phyloP scores from a whole-genome alignment of 2,113 vertebrate species.

The Podilymbus podiceps region DNA sequence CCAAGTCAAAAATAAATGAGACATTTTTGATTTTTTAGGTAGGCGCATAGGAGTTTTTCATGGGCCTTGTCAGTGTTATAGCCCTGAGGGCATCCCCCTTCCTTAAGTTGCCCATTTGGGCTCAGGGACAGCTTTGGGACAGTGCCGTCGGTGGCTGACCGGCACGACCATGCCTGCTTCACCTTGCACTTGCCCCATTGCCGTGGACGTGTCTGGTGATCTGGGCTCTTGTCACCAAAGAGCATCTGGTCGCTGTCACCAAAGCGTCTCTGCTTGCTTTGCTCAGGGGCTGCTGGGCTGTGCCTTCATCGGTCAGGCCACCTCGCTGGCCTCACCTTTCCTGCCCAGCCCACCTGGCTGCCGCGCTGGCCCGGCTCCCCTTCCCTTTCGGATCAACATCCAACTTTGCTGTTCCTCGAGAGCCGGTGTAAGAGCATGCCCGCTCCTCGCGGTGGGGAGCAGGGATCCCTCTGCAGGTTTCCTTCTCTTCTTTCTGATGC shows the following conservation, averaged over 20 bases:
- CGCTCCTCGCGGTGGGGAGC: rapidly evolving
- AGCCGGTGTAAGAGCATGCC: neutral
- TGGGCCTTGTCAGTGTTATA: neutral
- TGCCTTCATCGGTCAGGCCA: neutral
- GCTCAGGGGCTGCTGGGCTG: neutral
- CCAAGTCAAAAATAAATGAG: neutral
- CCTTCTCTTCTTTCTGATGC: neutral
- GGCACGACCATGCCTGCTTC: neutral
- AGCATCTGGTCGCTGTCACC: neutral
- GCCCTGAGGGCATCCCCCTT: neutral
- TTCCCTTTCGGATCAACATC: neutral
- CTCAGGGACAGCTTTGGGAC: neutral
- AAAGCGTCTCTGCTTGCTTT: neutral
- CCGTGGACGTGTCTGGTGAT: neutral
- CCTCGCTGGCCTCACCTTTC: neutral
- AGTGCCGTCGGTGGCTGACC: neutral
- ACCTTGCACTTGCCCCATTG: neutral
- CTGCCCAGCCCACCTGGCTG: neutral
- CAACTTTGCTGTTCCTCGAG: neutral
- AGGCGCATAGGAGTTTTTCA: neutral
- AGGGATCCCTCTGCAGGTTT: neutral
- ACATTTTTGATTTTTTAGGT: neutral
- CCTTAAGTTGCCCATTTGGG: neutral
- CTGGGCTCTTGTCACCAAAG: neutral
- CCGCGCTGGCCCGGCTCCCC: rapidly evolving